These are phyloP conservation scores for Hyperopisus bebe DNA, from an alignment of 2,113 vertebrate species.

Conservation along the genomic window DNA sequence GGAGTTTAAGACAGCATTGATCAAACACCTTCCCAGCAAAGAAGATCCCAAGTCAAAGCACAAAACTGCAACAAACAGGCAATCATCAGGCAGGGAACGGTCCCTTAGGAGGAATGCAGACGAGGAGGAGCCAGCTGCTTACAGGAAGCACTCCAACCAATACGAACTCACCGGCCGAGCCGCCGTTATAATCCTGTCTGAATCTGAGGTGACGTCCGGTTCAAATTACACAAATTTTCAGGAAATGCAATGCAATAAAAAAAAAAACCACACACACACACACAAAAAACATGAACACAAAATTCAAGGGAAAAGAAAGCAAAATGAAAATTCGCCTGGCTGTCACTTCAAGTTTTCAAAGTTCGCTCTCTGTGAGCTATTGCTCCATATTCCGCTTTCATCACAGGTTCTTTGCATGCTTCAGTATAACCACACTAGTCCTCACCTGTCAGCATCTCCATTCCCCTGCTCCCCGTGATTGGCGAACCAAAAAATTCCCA, in stretches of 20 bases:
- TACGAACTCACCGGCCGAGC: neutral
- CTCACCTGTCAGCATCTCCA: neutral
- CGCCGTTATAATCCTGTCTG: neutral
- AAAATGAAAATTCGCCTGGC: neutral
- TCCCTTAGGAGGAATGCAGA: neutral
- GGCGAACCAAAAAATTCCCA: constrained; percentile 17
- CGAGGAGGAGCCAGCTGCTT: neutral
- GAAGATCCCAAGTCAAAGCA: neutral
- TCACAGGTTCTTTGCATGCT: neutral
- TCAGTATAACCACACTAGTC: neutral
- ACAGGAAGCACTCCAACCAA: neutral
- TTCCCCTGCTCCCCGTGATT: neutral
- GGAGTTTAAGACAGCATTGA: neutral
- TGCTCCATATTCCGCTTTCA: neutral
- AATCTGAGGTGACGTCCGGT: neutral
- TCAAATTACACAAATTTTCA: neutral
- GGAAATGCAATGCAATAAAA: neutral
- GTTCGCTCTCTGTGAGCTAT: neutral
- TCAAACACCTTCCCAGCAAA: neutral
- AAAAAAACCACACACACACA: neutral
- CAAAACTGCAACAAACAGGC: neutral
- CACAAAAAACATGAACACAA: neutral
- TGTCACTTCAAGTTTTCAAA: neutral
- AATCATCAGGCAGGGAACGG: neutral
- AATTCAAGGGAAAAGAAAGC: neutral